Percentiles rank a stretch among this genome's conserved stretches.
Conservation (phyloP, 2,888 invertebrate genomes). For the Aporophyla lueneburgensis region DNA sequence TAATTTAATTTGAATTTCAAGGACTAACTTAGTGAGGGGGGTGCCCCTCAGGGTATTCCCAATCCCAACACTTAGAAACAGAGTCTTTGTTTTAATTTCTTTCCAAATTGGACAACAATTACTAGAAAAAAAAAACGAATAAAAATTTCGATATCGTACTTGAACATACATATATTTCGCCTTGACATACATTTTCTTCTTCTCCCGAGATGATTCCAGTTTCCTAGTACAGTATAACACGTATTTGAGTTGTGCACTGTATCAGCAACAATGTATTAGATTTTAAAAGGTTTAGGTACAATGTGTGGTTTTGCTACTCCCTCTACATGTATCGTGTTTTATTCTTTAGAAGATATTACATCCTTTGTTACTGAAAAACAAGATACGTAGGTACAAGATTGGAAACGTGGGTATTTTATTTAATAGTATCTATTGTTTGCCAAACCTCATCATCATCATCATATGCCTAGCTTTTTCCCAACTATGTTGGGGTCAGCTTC, state of each 20-base stretch:
- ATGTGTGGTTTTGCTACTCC: slow-evolving; percentile 23
- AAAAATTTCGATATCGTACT: background rate
- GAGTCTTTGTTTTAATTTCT: too few relatives aligned
- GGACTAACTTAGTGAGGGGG: too few relatives aligned
- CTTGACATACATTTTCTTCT: background rate
- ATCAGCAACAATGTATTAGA: slow-evolving; percentile 53
- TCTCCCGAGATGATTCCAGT: slow-evolving; percentile 8
- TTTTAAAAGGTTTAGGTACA: slow-evolving; percentile 55
- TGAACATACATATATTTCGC: background rate
- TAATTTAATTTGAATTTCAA: too few relatives aligned
- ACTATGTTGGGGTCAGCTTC: too few relatives aligned
- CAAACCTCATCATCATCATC: too few relatives aligned
- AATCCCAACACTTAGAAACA: background rate
- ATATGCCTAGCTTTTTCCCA: too few relatives aligned
- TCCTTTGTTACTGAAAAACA: background rate
- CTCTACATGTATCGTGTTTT: slow-evolving; percentile 24
- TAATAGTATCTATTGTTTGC: background rate
- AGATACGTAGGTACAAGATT: background rate
- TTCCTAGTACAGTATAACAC: background rate
- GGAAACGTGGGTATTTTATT: background rate
- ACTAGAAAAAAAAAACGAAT: too few relatives aligned
- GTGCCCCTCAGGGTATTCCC: background rate
- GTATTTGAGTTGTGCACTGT: slow-evolving; percentile 6
- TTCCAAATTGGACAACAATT: background rate
- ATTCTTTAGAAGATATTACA: slow-evolving; percentile 8